phyloP scores from a whole-genome alignment of 2,888 invertebrate species.

The Leptopterna dolabrata region DNA sequence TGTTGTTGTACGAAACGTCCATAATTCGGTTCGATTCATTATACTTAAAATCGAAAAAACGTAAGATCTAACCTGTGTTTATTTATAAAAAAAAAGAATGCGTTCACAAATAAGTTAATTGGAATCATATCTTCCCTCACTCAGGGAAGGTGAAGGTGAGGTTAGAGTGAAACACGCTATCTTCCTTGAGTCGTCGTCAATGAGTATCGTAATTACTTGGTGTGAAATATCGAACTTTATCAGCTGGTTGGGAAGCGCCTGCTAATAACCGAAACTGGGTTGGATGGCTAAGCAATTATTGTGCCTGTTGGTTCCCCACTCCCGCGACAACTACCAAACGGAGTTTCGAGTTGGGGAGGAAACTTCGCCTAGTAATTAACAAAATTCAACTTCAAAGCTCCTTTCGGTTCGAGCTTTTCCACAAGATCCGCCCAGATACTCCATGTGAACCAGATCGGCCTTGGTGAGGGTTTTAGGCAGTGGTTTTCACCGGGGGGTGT shows the following conservation, averaged over 20 bases:
- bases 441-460: not conserved
- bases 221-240: not conserved
- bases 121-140: too few relatives aligned
- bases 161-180: too few relatives aligned
- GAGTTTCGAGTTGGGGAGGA: not conserved
- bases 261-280: not conserved
- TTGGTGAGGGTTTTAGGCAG: not conserved
- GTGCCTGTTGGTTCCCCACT: not conserved
- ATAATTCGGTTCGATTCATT: too few relatives aligned
- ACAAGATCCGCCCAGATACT: not conserved
- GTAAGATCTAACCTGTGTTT: too few relatives aligned
- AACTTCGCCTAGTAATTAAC: not conserved
- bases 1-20: too few relatives aligned
- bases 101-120: too few relatives aligned
- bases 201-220: not conserved
- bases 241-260: not conserved
- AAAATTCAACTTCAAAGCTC: not conserved
- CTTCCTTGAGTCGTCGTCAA: not conserved
- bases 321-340: not conserved
- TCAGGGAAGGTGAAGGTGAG: too few relatives aligned
- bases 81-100: too few relatives aligned
- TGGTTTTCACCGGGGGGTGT: not conserved
- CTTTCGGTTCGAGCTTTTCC: not conserved
- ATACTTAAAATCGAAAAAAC: too few relatives aligned
- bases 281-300: slow-evolving; percentile 7